phyloP scores from a whole-genome alignment of 1,140 invertebrate genomes.

The Brachionus rubens region DNA sequence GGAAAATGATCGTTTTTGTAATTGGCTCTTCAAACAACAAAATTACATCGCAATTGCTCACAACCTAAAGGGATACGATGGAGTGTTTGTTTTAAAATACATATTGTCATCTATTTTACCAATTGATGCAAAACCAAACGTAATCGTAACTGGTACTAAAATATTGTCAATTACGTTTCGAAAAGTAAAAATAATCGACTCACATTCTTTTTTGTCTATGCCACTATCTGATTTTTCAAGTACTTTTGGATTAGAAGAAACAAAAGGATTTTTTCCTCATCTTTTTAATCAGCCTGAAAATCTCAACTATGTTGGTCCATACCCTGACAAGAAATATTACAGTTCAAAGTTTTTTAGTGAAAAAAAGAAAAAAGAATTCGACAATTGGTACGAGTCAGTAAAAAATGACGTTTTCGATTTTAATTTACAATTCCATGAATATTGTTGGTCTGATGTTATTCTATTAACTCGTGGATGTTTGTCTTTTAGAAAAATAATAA shows the following conservation, averaged over 20 bases:
- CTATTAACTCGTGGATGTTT: too few species aligned
- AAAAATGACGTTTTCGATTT: conserved; percentile 31
- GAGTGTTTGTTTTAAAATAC: conserved; percentile 4
- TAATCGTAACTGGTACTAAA: conserved; percentile 17
- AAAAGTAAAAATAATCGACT: too few species aligned
- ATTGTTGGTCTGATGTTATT: neutral
- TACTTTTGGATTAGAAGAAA: too few species aligned
- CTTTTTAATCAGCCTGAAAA: neutral
- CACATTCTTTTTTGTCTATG: too few species aligned
- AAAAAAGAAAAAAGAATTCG: neutral
- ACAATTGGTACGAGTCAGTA: conserved; percentile 38
- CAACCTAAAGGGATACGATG: conserved; percentile 42
- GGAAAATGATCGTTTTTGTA: too few species aligned
- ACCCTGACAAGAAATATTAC: neutral
- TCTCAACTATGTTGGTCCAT: conserved; percentile 33
- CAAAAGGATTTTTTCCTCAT: too few species aligned
- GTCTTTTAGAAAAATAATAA: too few species aligned
- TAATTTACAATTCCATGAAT: conserved; percentile 1
- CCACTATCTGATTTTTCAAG: too few species aligned
- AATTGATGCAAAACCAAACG: neutral
- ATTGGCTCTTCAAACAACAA: too few species aligned
- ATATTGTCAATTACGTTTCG: neutral
- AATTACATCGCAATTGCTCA: conserved; percentile 21
- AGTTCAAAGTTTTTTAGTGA: neutral
- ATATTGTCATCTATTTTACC: neutral